These are phyloP conservation scores for Cancer borealis DNA, from an alignment of 2,888 invertebrate genomes.

Conservation along the genomic window DNA sequence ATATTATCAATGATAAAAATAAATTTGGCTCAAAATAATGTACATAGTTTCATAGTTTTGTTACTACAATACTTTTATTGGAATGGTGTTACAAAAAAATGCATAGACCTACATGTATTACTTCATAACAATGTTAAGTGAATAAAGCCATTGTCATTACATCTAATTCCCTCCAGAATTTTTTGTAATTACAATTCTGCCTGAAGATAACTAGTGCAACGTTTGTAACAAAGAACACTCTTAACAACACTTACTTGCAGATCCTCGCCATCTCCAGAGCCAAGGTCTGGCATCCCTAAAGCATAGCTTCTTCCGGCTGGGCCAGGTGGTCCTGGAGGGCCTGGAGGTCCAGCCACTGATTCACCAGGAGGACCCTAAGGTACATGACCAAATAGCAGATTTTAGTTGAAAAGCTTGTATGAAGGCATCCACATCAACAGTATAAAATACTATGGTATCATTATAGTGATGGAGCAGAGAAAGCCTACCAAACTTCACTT, in stretches of 20 bases:
- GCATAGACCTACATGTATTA: not conserved
- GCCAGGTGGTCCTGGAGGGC: slow-evolving; percentile 61
- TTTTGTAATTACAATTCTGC: not conserved
- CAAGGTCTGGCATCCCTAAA: slow-evolving; percentile 39
- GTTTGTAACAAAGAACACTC: not conserved
- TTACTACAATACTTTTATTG: no score
- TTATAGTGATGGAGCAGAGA: not conserved
- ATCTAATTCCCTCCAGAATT: not conserved
- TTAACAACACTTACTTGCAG: slow-evolving; percentile 21
- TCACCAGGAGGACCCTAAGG: slow-evolving; percentile 51
- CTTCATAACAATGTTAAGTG: not conserved
- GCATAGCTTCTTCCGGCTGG: slow-evolving; percentile 23
- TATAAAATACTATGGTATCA: not conserved
- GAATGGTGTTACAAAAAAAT: not conserved
- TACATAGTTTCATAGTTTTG: no score
- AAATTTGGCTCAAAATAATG: no score
- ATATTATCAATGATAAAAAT: no score
- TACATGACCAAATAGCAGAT: not conserved
- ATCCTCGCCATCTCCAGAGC: slow-evolving; percentile 54
- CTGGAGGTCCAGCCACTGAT: slow-evolving; percentile 55
- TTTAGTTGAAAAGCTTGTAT: not conserved
- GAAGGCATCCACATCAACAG: not conserved
- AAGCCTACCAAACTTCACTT: not conserved
- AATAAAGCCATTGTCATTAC: not conserved
- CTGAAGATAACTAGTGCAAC: not conserved